Percentiles rank a stretch among this genome's conserved stretches.
Conservation (phyloP, 2,113 vertebrate genomes). For the Conger conger region DNA sequence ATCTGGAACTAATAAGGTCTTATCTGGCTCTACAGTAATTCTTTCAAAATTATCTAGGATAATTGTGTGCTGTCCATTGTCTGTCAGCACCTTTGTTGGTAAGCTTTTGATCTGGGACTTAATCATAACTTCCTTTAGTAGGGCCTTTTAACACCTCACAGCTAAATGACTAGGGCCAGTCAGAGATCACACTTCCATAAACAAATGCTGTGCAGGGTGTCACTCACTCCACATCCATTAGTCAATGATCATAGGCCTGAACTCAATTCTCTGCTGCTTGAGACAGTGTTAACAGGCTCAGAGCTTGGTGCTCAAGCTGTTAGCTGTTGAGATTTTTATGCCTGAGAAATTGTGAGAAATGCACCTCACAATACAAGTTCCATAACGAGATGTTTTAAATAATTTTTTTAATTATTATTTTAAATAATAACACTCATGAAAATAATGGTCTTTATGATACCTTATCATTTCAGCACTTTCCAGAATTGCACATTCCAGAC, state of each 20-base stretch:
- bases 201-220: background rate
- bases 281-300: background rate
- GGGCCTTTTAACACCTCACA: background rate
- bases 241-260: background rate
- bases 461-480: no score
- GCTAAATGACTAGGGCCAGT: background rate
- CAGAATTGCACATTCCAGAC: background rate
- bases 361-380: background rate
- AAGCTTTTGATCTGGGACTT: background rate
- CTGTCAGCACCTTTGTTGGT: background rate
- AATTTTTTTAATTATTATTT: no score
- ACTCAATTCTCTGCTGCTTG: background rate
- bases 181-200: background rate
- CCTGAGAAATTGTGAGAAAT: background rate
- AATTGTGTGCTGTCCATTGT: background rate
- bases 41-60: no score
- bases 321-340: background rate
- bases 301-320: background rate
- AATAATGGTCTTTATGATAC: no score
- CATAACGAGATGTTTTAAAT: background rate
- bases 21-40: no score
- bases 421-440: no score
- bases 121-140: background rate
- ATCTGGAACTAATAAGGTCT: no score
- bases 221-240: background rate